Percentiles rank a stretch among this genome's conserved stretches.
These are phyloP conservation scores for Meiosimyza platycephala DNA, from an alignment of 2,888 invertebrate genomes.

Conservation along the genomic window DNA sequence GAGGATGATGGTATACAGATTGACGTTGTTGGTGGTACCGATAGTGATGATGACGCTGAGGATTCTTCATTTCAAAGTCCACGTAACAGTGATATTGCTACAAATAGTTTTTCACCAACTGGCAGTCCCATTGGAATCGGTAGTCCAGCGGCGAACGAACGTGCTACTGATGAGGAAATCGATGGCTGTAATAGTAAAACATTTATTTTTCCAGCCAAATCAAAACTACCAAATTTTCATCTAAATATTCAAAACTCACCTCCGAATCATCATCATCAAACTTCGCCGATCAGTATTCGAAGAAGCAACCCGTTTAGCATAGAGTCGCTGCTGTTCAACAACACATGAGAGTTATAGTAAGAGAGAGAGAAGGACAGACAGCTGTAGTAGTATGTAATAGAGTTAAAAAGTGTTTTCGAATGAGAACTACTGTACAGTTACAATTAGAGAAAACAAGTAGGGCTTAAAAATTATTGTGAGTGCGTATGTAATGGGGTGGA, in stretches of 20 bases:
- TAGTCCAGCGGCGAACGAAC: conserved; percentile 42
- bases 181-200: conserved; percentile 35
- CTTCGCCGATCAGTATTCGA: conserved; percentile 72
- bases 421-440: conserved; percentile 24
- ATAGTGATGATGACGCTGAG: conserved; percentile 74
- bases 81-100: conserved; percentile 53
- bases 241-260: conserved; percentile 47
- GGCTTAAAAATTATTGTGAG: too few relatives aligned
- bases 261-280: conserved; percentile 55
- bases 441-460: neutral
- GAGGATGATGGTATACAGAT: conserved; percentile 81
- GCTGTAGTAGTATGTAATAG: conserved; percentile 7
- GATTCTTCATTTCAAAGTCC: conserved; percentile 70
- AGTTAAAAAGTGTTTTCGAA: neutral
- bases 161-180: conserved; percentile 14
- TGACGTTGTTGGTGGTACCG: conserved; percentile 85
- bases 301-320: conserved; percentile 87
- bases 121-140: conserved; percentile 52
- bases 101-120: conserved; percentile 52
- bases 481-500: too few relatives aligned
- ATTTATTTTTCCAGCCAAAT: conserved; percentile 47
- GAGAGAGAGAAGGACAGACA: conserved; percentile 6
- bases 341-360: conserved; percentile 58
- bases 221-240: conserved; percentile 47
- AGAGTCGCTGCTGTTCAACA: conserved; percentile 83